Conservation (phyloP, 1,140 invertebrate genomes). For the Trichonephila clavata region DNA sequence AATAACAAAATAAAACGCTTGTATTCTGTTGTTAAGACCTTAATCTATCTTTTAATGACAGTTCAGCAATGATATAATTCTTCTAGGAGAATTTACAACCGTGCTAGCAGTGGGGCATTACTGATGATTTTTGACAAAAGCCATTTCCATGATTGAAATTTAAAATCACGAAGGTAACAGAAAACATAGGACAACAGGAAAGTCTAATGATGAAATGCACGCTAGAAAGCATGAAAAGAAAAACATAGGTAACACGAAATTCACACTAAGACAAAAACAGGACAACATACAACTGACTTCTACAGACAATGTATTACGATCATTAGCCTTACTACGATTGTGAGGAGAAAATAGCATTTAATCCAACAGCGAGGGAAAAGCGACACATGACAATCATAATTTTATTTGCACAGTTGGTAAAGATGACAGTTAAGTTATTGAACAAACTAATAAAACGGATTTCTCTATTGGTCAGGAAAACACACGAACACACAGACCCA, state of each 20-base stretch:
- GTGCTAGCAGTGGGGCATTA: conserved; percentile 26
- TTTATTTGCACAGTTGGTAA: conserved; percentile 28
- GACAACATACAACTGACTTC: too few species aligned
- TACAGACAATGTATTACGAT: conserved; percentile 29
- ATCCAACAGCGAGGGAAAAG: not conserved
- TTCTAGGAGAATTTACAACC: not conserved
- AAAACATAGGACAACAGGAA: conserved; percentile 43
- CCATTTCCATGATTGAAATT: conserved; percentile 65
- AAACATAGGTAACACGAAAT: conserved; percentile 23
- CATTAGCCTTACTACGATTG: conserved; percentile 12
- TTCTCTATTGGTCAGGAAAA: not conserved
- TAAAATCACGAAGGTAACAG: conserved; percentile 49
- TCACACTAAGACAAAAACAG: conserved; percentile 39
- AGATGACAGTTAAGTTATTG: conserved; percentile 27
- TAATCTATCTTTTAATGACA: conserved; percentile 36
- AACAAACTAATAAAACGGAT: conserved; percentile 3
- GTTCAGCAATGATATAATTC: conserved; percentile 27
- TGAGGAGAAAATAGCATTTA: conserved; percentile 38
- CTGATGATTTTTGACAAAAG: conserved; percentile 42
- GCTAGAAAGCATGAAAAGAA: conserved; percentile 33
- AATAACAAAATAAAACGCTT: conserved; percentile 12
- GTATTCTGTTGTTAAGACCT: not conserved
- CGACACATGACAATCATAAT: conserved; percentile 18
- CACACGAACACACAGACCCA: not conserved
- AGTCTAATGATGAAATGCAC: conserved; percentile 36